A percentile compares a stretch with the other conserved stretches of the same genome.
phyloP scores from a whole-genome alignment of 2,797 vertebrate genomes.

The Monodelphis domestica region DNA sequence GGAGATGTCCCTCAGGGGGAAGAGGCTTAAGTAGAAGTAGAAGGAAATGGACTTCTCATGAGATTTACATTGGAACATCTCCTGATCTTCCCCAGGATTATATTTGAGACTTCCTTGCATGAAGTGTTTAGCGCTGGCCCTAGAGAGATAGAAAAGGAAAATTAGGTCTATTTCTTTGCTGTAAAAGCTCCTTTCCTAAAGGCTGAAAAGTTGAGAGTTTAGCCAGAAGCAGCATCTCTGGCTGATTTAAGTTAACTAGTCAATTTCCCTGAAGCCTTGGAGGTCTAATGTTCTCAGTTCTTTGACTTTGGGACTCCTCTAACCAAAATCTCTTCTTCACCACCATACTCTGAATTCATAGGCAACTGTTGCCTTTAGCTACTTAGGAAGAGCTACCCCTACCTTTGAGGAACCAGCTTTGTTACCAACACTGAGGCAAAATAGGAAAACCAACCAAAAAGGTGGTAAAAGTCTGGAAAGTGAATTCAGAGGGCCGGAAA shows the following conservation, averaged over 20 bases:
- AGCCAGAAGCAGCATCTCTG: not conserved
- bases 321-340: not conserved
- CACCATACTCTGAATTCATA: not conserved
- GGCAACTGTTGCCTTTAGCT: constrained; percentile 27
- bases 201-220: not conserved
- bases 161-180: not conserved
- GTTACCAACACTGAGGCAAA: not conserved
- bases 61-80: not conserved
- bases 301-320: not conserved
- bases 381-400: constrained; percentile 49
- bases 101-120: not conserved
- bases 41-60: not conserved
- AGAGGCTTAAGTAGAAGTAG: not conserved
- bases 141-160: not conserved
- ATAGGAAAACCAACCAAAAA: constrained; percentile 24
- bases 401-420: constrained; percentile 11
- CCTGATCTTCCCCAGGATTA: not conserved
- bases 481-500: constrained; percentile 11
- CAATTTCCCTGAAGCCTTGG: constrained; percentile 11
- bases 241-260: constrained; percentile 19
- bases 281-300: not conserved
- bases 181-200: not conserved
- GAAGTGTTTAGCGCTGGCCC: not conserved
- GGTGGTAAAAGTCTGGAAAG: not conserved
- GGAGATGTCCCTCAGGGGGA: no score